Evolutionary conservation across 2,888 invertebrate species (phyloP).

Genomic region (Lasioglossum leucozonium): DNA sequence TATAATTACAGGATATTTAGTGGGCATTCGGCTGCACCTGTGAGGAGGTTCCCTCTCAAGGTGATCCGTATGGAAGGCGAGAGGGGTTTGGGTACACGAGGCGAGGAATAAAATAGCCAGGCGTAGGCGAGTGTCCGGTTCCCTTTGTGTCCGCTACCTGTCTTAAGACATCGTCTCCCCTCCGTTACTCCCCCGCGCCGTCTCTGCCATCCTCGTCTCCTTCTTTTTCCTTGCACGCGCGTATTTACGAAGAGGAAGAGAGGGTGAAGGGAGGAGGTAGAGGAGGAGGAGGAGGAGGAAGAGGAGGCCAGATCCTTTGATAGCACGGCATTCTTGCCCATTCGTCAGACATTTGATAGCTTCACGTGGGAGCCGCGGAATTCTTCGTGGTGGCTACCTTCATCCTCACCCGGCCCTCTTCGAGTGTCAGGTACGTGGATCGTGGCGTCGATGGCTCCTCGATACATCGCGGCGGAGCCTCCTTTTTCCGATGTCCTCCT

Average conservation of each 20-base stretch:
- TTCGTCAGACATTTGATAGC: constrained; percentile 84
- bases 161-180: constrained; percentile 80
- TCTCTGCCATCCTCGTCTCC: constrained; percentile 47
- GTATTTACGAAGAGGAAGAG: constrained; percentile 67
- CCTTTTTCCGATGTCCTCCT: constrained; percentile 13
- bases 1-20: constrained; percentile 81
- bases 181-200: constrained; percentile 28
- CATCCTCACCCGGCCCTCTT: constrained; percentile 61
- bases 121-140: constrained; percentile 82
- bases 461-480: constrained; percentile 52
- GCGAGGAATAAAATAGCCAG: constrained; percentile 74
- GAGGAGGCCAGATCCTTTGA: constrained; percentile 80
- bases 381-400: constrained; percentile 75
- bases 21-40: constrained; percentile 79
- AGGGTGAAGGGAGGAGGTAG: constrained; percentile 22
- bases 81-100: constrained; percentile 59
- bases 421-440: constrained; percentile 66
- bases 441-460: constrained; percentile 63
- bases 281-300: constrained; percentile 46
- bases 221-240: constrained; percentile 72
- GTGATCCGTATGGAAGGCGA: constrained; percentile 52
- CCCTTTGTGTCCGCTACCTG: constrained; percentile 83
- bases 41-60: constrained; percentile 69
- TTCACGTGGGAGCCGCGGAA: constrained; percentile 80
- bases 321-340: constrained; percentile 83